Evolutionary conservation across 2,888 invertebrate genomes (phyloP).

Genomic region (Hyalella azteca): DNA sequence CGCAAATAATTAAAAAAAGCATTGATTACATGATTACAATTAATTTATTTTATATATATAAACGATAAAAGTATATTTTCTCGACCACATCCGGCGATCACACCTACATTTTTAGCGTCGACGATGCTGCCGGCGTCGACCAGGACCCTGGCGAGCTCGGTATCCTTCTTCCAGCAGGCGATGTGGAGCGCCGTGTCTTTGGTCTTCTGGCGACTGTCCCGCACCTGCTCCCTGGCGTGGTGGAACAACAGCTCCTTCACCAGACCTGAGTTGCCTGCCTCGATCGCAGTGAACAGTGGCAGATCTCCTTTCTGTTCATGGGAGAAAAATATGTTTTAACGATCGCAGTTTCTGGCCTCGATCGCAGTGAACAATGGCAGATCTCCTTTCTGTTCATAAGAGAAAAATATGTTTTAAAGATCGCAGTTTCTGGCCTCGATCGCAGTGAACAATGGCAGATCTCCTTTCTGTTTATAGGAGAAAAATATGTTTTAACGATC

Average conservation of each 20-base stretch:
- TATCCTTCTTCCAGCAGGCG: constrained; percentile 88
- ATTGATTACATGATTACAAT: too few species aligned
- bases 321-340: neutral
- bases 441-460: constrained; percentile 90
- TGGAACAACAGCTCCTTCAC: constrained; percentile 88
- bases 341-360: constrained; percentile 81
- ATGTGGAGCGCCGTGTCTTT: constrained; percentile 95
- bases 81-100: neutral
- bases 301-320: constrained; percentile 81
- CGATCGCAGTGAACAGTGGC: constrained; percentile 90
- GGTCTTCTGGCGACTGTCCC: constrained; percentile 71
- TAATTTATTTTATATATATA: too few species aligned
- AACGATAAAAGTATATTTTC: too few species aligned
- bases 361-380: constrained; percentile 92
- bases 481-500: neutral
- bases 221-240: constrained; percentile 70
- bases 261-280: constrained; percentile 94
- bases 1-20: too few species aligned
- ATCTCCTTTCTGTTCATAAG: constrained; percentile 76
- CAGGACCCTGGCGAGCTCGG: constrained; percentile 89
- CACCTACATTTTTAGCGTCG: constrained; percentile 82
- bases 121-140: constrained; percentile 91
- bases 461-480: constrained; percentile 74
- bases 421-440: constrained; percentile 87
- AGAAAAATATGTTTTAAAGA: neutral